phyloP scores from a whole-genome alignment of 1,140 invertebrate species.

The Meloidogyne hapla region DNA sequence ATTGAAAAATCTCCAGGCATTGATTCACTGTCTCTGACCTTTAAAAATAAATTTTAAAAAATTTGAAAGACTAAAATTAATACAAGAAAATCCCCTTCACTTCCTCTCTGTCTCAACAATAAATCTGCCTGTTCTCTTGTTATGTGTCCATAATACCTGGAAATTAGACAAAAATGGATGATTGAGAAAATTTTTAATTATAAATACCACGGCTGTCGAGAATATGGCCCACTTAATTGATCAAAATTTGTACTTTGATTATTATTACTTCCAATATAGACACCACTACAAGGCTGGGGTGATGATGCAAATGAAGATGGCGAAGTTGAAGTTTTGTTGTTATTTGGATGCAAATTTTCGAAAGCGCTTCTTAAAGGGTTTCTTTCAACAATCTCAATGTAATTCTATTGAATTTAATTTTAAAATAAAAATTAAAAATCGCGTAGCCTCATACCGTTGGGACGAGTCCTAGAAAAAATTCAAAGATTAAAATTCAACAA shows the following conservation, averaged over 20 bases:
- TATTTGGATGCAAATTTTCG: background rate
- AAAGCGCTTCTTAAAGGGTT: slow-evolving; percentile 18
- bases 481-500: too few relatives aligned
- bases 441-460: slow-evolving; percentile 13
- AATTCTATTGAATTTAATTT: background rate
- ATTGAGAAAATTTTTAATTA: background rate
- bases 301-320: slow-evolving; percentile 17
- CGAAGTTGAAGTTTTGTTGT: background rate
- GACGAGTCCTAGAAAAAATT: slow-evolving; percentile 4
- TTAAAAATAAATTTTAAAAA: slow-evolving; percentile 65
- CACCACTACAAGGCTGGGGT: slow-evolving; percentile 19
- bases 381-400: slow-evolving; percentile 18
- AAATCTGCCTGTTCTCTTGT: slow-evolving; percentile 90
- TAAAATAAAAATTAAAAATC: background rate
- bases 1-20: slow-evolving; percentile 97
- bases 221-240: slow-evolving; percentile 71
- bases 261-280: background rate
- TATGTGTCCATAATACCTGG: slow-evolving; percentile 77
- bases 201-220: slow-evolving; percentile 82
- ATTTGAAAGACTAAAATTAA: slow-evolving; percentile 94
- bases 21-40: slow-evolving; percentile 16
- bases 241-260: slow-evolving; percentile 38
- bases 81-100: slow-evolving; percentile 96
- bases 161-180: background rate
- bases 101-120: slow-evolving; percentile 85